These are phyloP conservation scores for Etia nguti DNA, from an alignment of 2,113 vertebrate genomes.

Conservation along the genomic window DNA sequence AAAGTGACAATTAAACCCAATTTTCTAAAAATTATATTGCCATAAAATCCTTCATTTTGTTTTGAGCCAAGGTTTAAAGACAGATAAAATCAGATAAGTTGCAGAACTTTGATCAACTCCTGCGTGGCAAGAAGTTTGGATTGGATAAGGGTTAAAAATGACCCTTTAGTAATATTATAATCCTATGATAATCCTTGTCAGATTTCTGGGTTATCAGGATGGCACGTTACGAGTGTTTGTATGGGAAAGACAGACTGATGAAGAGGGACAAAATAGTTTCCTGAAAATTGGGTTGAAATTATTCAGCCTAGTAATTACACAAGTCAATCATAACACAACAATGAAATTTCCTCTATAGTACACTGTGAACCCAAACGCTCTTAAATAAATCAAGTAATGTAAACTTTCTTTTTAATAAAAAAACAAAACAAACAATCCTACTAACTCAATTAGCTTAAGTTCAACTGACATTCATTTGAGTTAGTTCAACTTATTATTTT, in stretches of 20 bases:
- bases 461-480: neutral
- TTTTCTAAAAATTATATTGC: neutral
- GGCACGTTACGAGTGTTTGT: neutral
- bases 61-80: neutral
- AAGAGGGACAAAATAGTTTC: neutral
- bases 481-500: neutral
- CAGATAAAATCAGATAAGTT: neutral
- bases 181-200: neutral
- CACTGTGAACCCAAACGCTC: too few relatives aligned
- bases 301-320: too few relatives aligned
- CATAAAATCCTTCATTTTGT: neutral
- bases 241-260: neutral
- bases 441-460: neutral
- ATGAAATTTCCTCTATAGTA: too few relatives aligned
- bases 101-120: neutral
- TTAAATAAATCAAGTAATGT: too few relatives aligned
- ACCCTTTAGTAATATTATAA: neutral
- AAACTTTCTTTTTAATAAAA: too few relatives aligned
- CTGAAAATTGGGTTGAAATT: too few relatives aligned
- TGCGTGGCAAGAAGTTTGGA: neutral
- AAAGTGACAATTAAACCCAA: neutral
- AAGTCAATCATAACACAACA: too few relatives aligned
- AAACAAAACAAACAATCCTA: too few relatives aligned
- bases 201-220: neutral
- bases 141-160: neutral